Base-by-base conservation (phyloP, 2,113 vertebrate genomes). In the Hydrolagus affinis region DNA sequence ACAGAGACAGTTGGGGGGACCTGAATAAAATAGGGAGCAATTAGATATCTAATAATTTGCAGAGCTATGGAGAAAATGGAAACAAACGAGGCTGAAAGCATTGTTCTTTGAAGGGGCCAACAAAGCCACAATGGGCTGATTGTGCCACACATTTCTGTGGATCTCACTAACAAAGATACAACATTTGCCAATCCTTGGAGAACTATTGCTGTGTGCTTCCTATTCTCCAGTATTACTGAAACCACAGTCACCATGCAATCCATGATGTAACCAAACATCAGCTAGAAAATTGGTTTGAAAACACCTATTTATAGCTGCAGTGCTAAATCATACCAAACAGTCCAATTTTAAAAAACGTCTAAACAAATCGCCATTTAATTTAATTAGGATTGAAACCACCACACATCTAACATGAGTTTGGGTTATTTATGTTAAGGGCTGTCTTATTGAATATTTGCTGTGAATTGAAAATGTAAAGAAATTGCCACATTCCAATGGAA, bases 321-420 rank as follows among this genome's bases (percentile, higher is more conserved):
- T 83, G 78, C 23, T 83, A 83, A 83, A 64, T 83, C 62, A 83
- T 17, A 83, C 60, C 15, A 25, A 28, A 83, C 17, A 66, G 30
- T 83, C 66, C 60, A 83, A 83, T 25, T 19, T 17, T 83, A 30
- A 30, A 68, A 66, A 83, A 68, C 21, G 8, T 83, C 30, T 66
- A 66, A 11, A 25, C n/a, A 44, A 44, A 32, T 83, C 66, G 28
- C 28, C 25, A 83, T 66, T 66, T 66, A 15, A 83, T 21, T 83
- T 83, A 83, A 83, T 83, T 83, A 83, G 30, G 28, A 83, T 83
- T 83, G 60, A 21, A 17, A 12, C 60, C 30, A 83, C 78, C 19
- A 19, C 28, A 68, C 64, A 83, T 28, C 32, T 10, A 4, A 4
- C 4, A 9, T 28, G 60, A 68, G 66, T 83, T 68, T 32, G 62